Evolutionary conservation across 2,113 vertebrate species (phyloP).

Genomic region (Taurulus bubalis): DNA sequence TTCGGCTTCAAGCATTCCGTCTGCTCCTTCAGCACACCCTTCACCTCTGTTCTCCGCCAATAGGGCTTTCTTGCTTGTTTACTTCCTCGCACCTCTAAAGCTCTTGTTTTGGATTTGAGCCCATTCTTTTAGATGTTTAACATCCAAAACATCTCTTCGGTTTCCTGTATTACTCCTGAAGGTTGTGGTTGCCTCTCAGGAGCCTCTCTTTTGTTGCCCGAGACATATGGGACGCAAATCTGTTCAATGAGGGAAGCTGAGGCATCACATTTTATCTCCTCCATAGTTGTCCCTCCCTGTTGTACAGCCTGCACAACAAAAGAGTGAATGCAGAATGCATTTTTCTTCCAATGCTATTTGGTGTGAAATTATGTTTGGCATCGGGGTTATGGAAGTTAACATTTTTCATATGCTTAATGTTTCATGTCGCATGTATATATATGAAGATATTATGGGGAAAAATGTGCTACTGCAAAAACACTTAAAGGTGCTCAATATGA

Average conservation of each 20-base stretch:
- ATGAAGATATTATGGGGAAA: background rate
- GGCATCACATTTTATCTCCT: slow-evolving; percentile 45
- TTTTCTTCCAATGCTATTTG: slow-evolving; percentile 26
- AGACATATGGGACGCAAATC: slow-evolving; percentile 72
- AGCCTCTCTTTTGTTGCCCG: slow-evolving; percentile 65
- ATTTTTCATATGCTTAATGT: background rate
- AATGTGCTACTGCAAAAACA: background rate
- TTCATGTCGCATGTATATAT: background rate
- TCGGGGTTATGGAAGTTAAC: background rate
- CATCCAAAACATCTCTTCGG: slow-evolving; percentile 67
- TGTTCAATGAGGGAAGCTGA: slow-evolving; percentile 59
- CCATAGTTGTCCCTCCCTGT: slow-evolving; percentile 18
- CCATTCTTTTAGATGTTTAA: slow-evolving; percentile 68
- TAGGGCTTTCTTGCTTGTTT: slow-evolving; percentile 65
- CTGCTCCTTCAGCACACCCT: slow-evolving; percentile 54
- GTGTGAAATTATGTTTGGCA: slow-evolving; percentile 35
- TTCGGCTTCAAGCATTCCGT: slow-evolving; percentile 47
- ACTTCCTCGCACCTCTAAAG: slow-evolving; percentile 56
- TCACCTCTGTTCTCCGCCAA: slow-evolving; percentile 58
- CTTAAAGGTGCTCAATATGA: background rate
- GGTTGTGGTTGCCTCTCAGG: slow-evolving; percentile 59
- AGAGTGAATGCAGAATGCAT: slow-evolving; percentile 28
- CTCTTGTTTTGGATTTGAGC: slow-evolving; percentile 45
- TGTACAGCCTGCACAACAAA: slow-evolving; percentile 38
- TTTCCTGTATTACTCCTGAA: slow-evolving; percentile 56